Base-by-base conservation (phyloP, 2,888 invertebrate species). In the Invenusta paracnida region DNA sequence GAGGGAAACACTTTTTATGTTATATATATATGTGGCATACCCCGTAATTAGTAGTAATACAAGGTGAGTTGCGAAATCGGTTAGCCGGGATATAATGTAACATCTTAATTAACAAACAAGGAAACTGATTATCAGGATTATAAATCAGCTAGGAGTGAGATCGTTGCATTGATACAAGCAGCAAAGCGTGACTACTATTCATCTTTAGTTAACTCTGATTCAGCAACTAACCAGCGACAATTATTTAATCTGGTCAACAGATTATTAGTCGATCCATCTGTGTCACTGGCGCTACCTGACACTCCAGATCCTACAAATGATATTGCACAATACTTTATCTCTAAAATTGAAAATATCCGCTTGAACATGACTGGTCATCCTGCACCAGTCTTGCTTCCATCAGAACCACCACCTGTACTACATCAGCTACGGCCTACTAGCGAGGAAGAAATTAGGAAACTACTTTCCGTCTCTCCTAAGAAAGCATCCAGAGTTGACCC, bases 171-270 rank as follows among this genome's bases (percentile, higher is more conserved):
- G 73, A 73, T 73, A 73, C 73, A 73, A 73, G 23, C 73, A 73
- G 73, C 73, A 73, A 73, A 73, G 73, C 73, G 23, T 73, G 73
- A 73, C 73, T 73, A 73, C 73, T 73, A 73, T 73, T 73, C 73
- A 73, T 73, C 73, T 73, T 73, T 73, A 73, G 73, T 73, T 73
- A 73, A 73, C 73, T 73, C 73, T 5, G 73, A 73, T 25, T 73
- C 73, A 73, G 73, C 73, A 73, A 73, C 73, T 73, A 73, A 73
- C 73, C 73, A 73, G 27, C 73, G 27, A 73, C 73, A 73, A 73
- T 73, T 73, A 73, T 73, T 73, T 73, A 73, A 73, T 73, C 73
- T 73, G 73, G 73, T 73, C 73, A 73, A 73, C 73, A 73, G 73
- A 73, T 73, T 73, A 73, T 73, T 73, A 73, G 73, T 13, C 73